These are phyloP conservation scores for Eospalax fontanierii DNA, from an alignment of 2,797 vertebrate genomes.

Conservation along the genomic window DNA sequence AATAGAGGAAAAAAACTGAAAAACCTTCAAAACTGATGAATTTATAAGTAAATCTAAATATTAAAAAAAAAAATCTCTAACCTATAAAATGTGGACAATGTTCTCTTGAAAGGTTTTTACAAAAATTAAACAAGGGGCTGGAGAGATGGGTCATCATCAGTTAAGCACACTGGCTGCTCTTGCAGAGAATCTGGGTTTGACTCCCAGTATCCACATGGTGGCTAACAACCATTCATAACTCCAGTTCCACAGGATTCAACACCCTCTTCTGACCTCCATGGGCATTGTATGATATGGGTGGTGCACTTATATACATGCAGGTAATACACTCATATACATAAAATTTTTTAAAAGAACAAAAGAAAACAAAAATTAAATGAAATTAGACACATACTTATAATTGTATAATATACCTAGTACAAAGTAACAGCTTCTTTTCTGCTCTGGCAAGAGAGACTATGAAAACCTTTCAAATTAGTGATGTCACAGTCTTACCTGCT, in stretches of 20 bases:
- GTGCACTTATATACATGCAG: too few relatives aligned
- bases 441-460: background rate
- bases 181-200: too few relatives aligned
- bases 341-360: too few relatives aligned
- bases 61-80: background rate
- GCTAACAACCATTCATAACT: too few relatives aligned
- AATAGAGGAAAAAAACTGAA: too few relatives aligned
- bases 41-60: background rate
- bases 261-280: too few relatives aligned
- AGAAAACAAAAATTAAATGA: background rate
- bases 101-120: background rate
- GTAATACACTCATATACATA: too few relatives aligned
- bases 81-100: background rate
- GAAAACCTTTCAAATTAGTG: background rate
- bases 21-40: background rate
- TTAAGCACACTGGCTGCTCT: too few relatives aligned
- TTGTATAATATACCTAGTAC: background rate
- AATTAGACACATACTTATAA: background rate
- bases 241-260: too few relatives aligned
- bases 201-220: too few relatives aligned
- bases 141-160: too few relatives aligned
- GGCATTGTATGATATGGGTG: too few relatives aligned
- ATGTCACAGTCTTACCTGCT: slow-evolving; percentile 87
- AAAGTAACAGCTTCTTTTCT: background rate
- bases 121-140: background rate